Base-by-base conservation (phyloP, 1,140 invertebrate genomes). In the Trichonephila inaurata region DNA sequence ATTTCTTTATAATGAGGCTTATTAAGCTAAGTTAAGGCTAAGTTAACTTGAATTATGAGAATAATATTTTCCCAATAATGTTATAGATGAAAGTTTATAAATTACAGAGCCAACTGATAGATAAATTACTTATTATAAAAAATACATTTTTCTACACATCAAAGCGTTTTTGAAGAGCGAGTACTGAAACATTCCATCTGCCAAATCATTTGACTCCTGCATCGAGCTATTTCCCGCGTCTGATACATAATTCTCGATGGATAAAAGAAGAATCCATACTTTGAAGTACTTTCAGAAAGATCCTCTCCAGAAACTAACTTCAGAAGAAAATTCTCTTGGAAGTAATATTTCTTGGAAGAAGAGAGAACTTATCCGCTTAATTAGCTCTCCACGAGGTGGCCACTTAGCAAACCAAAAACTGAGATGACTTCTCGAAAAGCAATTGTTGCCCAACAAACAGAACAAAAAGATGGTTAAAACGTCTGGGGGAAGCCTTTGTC, bases 371-470 rank as follows among this genome's bases (percentile, higher is more conserved):
- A 33, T 77, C 72, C 28, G 16, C 33, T 33, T 40, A 77, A 77
- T 77, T 77, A 77, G 72, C 33, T 77, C 33, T 18, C 72, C 28
- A 40, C 6, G 62, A 64, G 14, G 18, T 21, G 21, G 21, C 62
- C 19, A 64, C 62, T 64, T 64, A 64, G 62, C 62, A 77, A 40
- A 77, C 16, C 14, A 33, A 77, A 77, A 1, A 19, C 28, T 77
- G 33, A 10, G 16, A 18, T 33, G 0, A 7, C 28, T 77, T 40
- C 28, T 40, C 28, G 72, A 33, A 77, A 33, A 28, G 16, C 14
- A 28, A 77, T 77, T 77, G 72, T 77, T 40, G 72, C 16, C 72
- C 40, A 40, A 77, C 72, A 12, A 40, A 77, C 33, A 77, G 72
- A 33, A 33, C 28, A 24, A 77, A 77, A 77, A 16, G 69, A 77